Evolutionary conservation across 2,888 invertebrate species (phyloP), one percentile per base, ranked within the genome.

Genomic region (Heliconius aoede): DNA sequence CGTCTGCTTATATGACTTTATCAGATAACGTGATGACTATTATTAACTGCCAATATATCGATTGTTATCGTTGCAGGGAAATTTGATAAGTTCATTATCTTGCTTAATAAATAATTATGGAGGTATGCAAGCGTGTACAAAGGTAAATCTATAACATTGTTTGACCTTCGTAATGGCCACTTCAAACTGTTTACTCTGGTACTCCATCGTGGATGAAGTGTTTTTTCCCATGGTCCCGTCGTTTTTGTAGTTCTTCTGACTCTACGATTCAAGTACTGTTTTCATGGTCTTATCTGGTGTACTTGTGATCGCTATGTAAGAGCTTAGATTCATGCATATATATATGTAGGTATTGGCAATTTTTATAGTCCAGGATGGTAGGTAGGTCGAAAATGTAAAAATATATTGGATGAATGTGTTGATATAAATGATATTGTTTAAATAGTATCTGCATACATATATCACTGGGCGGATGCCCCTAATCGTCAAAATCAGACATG

Each of bases 51-150:
- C 78, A 80, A 91, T 91, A 88, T 86, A 86, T 86, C 83, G 88
- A 90, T 90, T 87, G 80, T 83, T 91, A 93, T 92, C 91, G 86
- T 84, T 84, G 86, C 84, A 80, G 86, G 88, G 89, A 92, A 91
- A 82, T 81, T 36, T 80, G 88, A 88, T 90, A 80, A 73, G 46
- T 71, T 11, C 55, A 67, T 76, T 78, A 80, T 78, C 74, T 60
- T 55, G 8, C 18, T 64, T 71, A 36, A 60, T 40, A 28, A 68
- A 26, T 40, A 32, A 36, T 46, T 24, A 69, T 24, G 24, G 24
- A 61, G 13, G 21, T 36, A 60, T 26, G 26, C 72, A 68, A 18
- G n/a, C 26, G 18, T 46, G 5, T 46, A 68, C 15, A 7, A 69
- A 7, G 18, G n/a, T 30, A 8, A 15, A 13, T 8, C 4, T 32